A percentile compares a stretch with the other conserved stretches of the same genome.
These are phyloP conservation scores for Drosophila peninsularis DNA, from an alignment of 2,888 invertebrate species.

Conservation along the genomic window DNA sequence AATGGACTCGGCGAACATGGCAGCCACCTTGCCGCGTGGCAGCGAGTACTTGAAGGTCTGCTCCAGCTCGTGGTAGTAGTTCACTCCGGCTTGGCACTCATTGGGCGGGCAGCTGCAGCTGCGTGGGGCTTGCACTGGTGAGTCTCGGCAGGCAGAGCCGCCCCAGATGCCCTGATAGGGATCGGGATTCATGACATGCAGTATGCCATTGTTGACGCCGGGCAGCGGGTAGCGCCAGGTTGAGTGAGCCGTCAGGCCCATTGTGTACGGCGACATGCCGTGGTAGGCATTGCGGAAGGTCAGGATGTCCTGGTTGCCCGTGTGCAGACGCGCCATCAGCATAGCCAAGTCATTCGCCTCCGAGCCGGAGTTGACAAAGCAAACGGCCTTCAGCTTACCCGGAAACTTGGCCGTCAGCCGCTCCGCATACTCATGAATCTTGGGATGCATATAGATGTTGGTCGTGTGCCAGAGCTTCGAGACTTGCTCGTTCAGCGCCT, in stretches of 20 bases:
- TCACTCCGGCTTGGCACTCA: slow-evolving; percentile 90
- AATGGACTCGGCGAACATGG: slow-evolving; percentile 97
- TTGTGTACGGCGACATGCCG: slow-evolving; percentile 93
- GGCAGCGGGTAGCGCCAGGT: slow-evolving; percentile 92
- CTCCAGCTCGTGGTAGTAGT: slow-evolving; percentile 91
- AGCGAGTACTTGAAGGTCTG: slow-evolving; percentile 91
- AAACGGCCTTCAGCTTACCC: slow-evolving; percentile 94
- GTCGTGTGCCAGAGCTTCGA: slow-evolving; percentile 96
- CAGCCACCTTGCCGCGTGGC: slow-evolving; percentile 92
- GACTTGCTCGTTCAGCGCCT: slow-evolving; percentile 91
- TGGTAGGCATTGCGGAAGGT: slow-evolving; percentile 96
- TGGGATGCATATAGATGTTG: slow-evolving; percentile 95
- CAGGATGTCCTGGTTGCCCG: slow-evolving; percentile 93
- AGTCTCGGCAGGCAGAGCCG: slow-evolving; percentile 94
- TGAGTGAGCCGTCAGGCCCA: slow-evolving; percentile 92
- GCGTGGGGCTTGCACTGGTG: slow-evolving; percentile 90
- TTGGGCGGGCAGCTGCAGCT: slow-evolving; percentile 88
- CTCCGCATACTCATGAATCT: slow-evolving; percentile 95
- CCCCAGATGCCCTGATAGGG: slow-evolving; percentile 96
- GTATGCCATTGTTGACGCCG: slow-evolving; percentile 89
- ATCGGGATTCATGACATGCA: slow-evolving; percentile 96
- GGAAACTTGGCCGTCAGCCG: slow-evolving; percentile 93
- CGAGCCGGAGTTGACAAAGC: slow-evolving; percentile 97
- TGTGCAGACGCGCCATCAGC: slow-evolving; percentile 93
- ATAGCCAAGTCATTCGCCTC: slow-evolving; percentile 98